Conservation (phyloP, 2,797 vertebrate genomes). For the Propithecus deckenii region DNA sequence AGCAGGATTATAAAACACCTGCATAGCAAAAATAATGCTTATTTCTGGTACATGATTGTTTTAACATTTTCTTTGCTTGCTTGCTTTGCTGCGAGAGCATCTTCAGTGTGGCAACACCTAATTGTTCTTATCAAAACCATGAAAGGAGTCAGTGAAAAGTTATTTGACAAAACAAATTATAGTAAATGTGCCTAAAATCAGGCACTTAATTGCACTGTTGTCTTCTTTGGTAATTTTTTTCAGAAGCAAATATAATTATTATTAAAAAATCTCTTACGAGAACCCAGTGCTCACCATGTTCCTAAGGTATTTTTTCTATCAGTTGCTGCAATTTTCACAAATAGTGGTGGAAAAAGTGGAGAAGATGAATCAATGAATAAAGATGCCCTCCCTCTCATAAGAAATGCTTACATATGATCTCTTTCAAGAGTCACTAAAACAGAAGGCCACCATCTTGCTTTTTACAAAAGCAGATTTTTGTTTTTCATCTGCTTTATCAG, state of each 20-base stretch:
- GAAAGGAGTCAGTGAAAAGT: neutral
- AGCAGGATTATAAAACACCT: neutral
- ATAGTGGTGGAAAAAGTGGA: slow-evolving; percentile 44
- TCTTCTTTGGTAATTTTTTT: neutral
- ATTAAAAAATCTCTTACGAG: neutral
- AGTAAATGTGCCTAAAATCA: slow-evolving; percentile 9
- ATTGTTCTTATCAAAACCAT: neutral
- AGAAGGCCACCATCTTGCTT: slow-evolving; percentile 70
- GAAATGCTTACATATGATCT: slow-evolving; percentile 54
- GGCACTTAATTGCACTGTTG: neutral
- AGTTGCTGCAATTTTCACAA: neutral
- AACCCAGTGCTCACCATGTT: neutral
- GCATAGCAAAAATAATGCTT: neutral
- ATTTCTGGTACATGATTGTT: neutral
- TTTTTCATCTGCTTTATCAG: slow-evolving; percentile 61
- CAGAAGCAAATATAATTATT: neutral
- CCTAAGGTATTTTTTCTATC: neutral
- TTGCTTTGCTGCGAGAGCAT: neutral
- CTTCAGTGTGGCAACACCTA: neutral
- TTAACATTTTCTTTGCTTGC: neutral
- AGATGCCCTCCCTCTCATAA: slow-evolving; percentile 63
- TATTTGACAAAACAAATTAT: neutral
- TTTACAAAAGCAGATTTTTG: slow-evolving; percentile 46
- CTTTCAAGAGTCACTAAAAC: slow-evolving; percentile 66
- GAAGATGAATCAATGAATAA: slow-evolving; percentile 68